A percentile compares a stretch with the other conserved stretches of the same genome.
These are phyloP conservation scores for Aepyceros melampus DNA, from an alignment of 2,113 vertebrate species.

Conservation along the genomic window DNA sequence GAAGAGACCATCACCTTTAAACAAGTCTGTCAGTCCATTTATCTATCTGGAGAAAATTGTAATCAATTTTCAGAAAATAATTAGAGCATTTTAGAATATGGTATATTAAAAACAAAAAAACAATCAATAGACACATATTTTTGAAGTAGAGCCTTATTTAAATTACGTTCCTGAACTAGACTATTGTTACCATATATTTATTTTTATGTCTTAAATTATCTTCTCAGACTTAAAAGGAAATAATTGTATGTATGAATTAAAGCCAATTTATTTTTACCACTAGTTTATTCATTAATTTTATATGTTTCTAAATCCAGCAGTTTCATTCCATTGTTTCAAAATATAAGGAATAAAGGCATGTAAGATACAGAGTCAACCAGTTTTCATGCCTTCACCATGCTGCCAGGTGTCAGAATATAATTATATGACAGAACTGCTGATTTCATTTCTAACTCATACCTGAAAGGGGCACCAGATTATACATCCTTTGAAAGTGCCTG, in stretches of 20 bases:
- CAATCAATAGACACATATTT: too few relatives aligned
- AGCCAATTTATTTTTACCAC: not conserved
- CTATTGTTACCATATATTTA: not conserved
- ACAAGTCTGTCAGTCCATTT: too few relatives aligned
- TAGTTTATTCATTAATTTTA: not conserved
- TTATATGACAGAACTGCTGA: not conserved
- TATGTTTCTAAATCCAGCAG: not conserved
- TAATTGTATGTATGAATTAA: not conserved
- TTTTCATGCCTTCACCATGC: not conserved
- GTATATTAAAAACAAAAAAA: too few relatives aligned
- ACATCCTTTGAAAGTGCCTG: not conserved
- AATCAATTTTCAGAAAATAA: too few relatives aligned
- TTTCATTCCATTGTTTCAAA: not conserved
- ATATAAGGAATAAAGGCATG: not conserved
- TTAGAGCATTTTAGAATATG: too few relatives aligned
- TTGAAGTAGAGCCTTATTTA: too few relatives aligned
- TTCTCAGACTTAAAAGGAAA: not conserved
- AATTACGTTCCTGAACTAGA: too few relatives aligned
- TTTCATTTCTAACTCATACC: not conserved
- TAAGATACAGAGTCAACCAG: not conserved
- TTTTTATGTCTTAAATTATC: not conserved
- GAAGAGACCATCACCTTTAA: too few relatives aligned
- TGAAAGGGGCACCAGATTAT: not conserved
- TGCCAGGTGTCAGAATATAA: not conserved
- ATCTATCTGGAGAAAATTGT: too few relatives aligned